Evolutionary conservation across 1,140 invertebrate genomes (phyloP).

Genomic region (Aphaenogaster ashmeadi): DNA sequence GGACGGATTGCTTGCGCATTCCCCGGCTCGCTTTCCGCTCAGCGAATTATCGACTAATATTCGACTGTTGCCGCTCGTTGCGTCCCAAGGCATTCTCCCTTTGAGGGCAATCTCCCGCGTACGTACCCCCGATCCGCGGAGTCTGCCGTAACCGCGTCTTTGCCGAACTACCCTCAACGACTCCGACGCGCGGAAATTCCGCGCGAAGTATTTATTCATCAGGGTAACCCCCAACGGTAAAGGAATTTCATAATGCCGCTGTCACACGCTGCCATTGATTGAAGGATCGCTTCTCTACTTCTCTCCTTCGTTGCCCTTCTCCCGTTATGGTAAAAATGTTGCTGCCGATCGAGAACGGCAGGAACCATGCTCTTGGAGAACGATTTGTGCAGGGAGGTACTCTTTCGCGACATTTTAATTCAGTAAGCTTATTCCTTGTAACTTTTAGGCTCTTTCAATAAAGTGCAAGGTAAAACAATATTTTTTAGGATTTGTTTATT

Average conservation of each 20-base stretch:
- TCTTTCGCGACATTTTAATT: neutral
- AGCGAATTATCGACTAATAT: conserved; percentile 75
- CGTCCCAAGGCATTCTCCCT: conserved; percentile 34
- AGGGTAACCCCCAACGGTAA: conserved; percentile 61
- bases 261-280: conserved; percentile 72
- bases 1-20: neutral
- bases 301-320: neutral
- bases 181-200: conserved; percentile 72
- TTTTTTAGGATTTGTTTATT: neutral
- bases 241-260: conserved; percentile 76
- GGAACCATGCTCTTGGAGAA: neutral
- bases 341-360: conserved; percentile 27
- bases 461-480: neutral
- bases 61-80: conserved; percentile 56
- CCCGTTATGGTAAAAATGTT: conserved; percentile 63
- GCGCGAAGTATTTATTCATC: conserved; percentile 76
- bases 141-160: conserved; percentile 41
- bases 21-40: neutral
- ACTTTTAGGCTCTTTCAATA: neutral
- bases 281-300: conserved; percentile 24
- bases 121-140: conserved; percentile 4
- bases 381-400: neutral
- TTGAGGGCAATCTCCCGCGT: conserved; percentile 21
- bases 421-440: neutral
- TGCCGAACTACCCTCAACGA: conserved; percentile 48